Evolutionary conservation across 2,797 vertebrate genomes (phyloP), one percentile per base, ranked within the genome.

Genomic region (Sylvilagus floridanus): DNA sequence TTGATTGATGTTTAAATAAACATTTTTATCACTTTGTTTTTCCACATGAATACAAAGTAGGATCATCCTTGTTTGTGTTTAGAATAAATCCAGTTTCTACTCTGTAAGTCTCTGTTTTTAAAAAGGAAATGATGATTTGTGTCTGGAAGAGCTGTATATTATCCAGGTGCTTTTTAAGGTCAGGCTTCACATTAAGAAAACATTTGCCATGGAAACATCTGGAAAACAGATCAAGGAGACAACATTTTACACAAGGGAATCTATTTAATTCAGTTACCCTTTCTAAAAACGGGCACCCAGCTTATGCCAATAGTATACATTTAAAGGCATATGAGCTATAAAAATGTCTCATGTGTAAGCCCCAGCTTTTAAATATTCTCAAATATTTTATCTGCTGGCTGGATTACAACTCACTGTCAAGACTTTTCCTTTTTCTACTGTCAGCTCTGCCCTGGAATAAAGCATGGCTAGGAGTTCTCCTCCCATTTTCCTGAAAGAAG

Each of bases 221-320:
- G 87, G 42, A 93, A 37, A 84, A 94, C 17, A 97, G 87, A 90
- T 95, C 76, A 96, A 78, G 76, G 88, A 96, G 96, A 94, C 1
- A 81, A 21, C 47, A 94, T 89, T 35, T 95, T 96, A 92, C 96
- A 93, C 95, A 76, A 81, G 92, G 65, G 93, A 87, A 95, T 96
- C 62, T 89, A 89, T 72, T 96, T 96, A 96, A 96, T 93, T 97
- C 76, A 93, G 72, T 92, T 71, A 35, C 73, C 93, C 52, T 96
- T 96, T 95, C 91, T 54, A 5, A 94, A 97, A 97, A 95, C 14
- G 90, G 86, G 94, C 92, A 97, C 96, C 93, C 90, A 93, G 95
- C 78, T 94, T 76, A 93, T 94, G 86, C 72, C 96, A 97, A 96
- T 83, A 94, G 62, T 72, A 72, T 91, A 37, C 52, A 94, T 84